Base-by-base conservation (phyloP, 2,797 vertebrate genomes). In the Peromyscus melanophrys region DNA sequence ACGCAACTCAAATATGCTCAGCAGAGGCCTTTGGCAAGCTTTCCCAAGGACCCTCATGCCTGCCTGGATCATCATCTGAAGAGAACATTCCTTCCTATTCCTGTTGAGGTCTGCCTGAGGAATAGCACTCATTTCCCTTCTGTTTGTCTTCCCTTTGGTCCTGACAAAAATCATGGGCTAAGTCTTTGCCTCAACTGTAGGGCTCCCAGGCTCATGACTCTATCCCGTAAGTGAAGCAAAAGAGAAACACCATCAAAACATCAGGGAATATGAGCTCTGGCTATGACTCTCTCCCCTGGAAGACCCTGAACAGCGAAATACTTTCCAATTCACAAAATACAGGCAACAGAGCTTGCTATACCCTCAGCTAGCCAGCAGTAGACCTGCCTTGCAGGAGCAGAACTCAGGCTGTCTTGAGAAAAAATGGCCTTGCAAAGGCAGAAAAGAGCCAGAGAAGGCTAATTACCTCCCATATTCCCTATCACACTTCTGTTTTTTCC, bases 31-130 rank as follows among this genome's bases (percentile, higher is more conserved):
- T 71, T 89, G 92, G 92, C 78, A 80, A 7, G 69, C 59, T 37
- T 63, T 87, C 94, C 83, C 61, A 37, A 40, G 19, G 34, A 81
- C 34, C 46, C 75, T 92, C 1, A 0, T 1, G 57, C 76, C 78
- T 94, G 89, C 59, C 76, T 87, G 63, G 90, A 95, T 63, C 59
- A 7, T 78, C 95, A 81, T 95, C 85, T 94, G 31, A 92, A 89
- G 63, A 89, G 94, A 94, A 84, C 31, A 86, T 65, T 95, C 85
- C 40, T 80, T 87, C 96, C 65, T 96, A 13, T 78, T 92, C 76
- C 90, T 75, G 63, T 83, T 91, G 87, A 63, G 8, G 37, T 89
- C 19, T 91, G 43, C 63, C 92, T 84, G 52, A 69, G 52, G 46
- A 95, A 76, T 89, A 67, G 59, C n/a, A 75, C 69, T 12, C 31